Percentiles rank a stretch among this genome's conserved stretches.
Evolutionary conservation across 2,797 vertebrate species (phyloP).

Genomic region (Anguilla anguilla): DNA sequence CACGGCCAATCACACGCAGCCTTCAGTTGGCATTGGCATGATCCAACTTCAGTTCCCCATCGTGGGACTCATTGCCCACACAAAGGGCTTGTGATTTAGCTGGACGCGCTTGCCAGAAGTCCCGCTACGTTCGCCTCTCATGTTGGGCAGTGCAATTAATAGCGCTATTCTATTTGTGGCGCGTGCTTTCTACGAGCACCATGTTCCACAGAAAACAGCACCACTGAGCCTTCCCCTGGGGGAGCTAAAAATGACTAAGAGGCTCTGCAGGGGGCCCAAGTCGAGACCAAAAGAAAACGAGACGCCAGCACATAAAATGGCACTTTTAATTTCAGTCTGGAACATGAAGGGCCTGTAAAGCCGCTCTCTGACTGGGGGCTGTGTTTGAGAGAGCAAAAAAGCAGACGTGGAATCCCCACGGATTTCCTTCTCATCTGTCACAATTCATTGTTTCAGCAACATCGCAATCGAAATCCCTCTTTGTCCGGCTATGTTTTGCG

Average conservation of each 20-base stretch:
- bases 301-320: not conserved
- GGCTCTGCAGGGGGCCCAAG: not conserved
- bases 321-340: not conserved
- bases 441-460: slow-evolving; percentile 18
- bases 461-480: slow-evolving; percentile 1
- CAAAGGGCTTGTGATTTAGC: not conserved
- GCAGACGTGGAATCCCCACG: slow-evolving; percentile 3
- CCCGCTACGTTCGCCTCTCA: not conserved
- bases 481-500: not conserved
- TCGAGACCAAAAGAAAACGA: not conserved
- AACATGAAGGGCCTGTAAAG: not conserved
- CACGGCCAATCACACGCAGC: not conserved
- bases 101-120: not conserved
- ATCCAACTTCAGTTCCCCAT: not conserved
- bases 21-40: not conserved
- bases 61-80: not conserved
- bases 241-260: not conserved
- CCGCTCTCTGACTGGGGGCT: not conserved
- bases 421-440: slow-evolving; percentile 5
- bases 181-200: not conserved
- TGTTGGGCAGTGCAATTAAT: not conserved
- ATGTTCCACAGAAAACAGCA: not conserved
- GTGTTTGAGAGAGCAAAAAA: not conserved
- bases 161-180: not conserved
- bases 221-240: not conserved